A percentile compares a stretch with the other conserved stretches of the same genome.
These are phyloP conservation scores for Cosmia trapezina DNA, from an alignment of 2,888 invertebrate genomes.

Conservation along the genomic window DNA sequence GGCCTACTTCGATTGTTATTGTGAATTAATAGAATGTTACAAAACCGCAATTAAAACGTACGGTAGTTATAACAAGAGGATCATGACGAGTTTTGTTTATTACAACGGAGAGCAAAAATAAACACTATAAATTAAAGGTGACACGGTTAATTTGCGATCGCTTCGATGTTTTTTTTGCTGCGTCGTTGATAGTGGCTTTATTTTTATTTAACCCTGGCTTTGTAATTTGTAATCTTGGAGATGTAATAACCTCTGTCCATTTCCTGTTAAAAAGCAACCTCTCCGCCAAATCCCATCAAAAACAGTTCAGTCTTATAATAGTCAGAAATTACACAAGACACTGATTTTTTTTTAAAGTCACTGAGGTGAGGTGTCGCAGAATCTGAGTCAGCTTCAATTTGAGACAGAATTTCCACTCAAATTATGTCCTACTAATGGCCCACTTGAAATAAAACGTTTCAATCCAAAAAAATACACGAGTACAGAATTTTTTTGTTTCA, in stretches of 20 bases:
- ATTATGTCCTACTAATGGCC: constrained; percentile 32
- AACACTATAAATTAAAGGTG: constrained; percentile 21
- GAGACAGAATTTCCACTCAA: constrained; percentile 32
- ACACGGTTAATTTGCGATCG: not conserved
- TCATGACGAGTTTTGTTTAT: constrained; percentile 14
- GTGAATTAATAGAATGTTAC: constrained; percentile 48
- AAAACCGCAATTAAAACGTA: constrained; percentile 35
- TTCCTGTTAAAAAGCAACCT: not conserved
- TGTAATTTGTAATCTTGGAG: not conserved
- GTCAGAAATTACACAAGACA: not conserved
- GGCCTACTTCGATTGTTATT: constrained; percentile 42
- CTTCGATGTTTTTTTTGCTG: not conserved
- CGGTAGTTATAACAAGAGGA: constrained; percentile 19
- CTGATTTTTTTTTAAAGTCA: not conserved
- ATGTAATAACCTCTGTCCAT: not conserved
- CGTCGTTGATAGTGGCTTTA: not conserved
- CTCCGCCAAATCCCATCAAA: not conserved
- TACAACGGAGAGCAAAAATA: constrained; percentile 10
- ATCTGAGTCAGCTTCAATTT: constrained; percentile 8
- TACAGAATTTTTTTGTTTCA: constrained; percentile 28
- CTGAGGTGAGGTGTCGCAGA: not conserved
- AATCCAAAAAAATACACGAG: constrained; percentile 39
- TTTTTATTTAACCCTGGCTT: not conserved
- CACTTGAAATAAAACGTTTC: constrained; percentile 40
- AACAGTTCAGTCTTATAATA: not conserved